Percentiles rank a stretch among this genome's conserved stretches.
Conservation (phyloP, 1,140 invertebrate genomes). For the Onthophagus taurus region DNA sequence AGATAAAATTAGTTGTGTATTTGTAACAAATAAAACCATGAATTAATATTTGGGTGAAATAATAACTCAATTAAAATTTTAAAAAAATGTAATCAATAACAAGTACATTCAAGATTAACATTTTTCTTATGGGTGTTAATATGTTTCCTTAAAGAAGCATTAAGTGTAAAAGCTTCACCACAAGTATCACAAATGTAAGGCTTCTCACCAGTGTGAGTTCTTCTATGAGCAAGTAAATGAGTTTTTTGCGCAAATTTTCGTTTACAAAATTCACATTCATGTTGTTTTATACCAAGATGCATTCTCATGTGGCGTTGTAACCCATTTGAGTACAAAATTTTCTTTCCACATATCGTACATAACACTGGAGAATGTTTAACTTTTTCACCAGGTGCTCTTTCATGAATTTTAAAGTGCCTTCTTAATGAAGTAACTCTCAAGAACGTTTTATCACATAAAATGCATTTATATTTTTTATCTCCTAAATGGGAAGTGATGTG, state of each 20-base stretch:
- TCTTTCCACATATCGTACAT: constrained; percentile 29
- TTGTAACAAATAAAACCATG: too few species aligned
- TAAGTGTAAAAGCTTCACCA: constrained; percentile 13
- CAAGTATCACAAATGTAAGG: constrained; percentile 33
- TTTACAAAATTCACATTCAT: constrained; percentile 37
- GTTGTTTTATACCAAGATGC: constrained; percentile 39
- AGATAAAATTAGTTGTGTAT: too few species aligned
- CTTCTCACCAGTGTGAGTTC: constrained; percentile 57
- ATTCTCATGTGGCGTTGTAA: constrained; percentile 41
- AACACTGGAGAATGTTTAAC: constrained; percentile 25
- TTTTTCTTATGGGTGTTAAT: constrained; percentile 5
- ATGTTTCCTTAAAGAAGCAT: constrained; percentile 15
- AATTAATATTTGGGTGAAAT: too few species aligned
- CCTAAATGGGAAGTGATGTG: constrained; percentile 40
- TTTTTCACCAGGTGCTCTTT: constrained; percentile 25
- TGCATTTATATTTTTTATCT: constrained; percentile 29
- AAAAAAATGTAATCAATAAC: too few species aligned
- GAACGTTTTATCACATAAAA: constrained; percentile 29
- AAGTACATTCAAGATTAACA: too few species aligned
- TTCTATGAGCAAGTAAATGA: constrained; percentile 54
- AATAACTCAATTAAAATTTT: too few species aligned
- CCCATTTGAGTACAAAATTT: constrained; percentile 39
- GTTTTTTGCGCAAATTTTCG: constrained; percentile 37
- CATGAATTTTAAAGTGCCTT: constrained; percentile 23
- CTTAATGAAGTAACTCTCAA: constrained; percentile 23